phyloP scores from a whole-genome alignment of 2,113 vertebrate species.

The Neomonachus schauinslandi region DNA sequence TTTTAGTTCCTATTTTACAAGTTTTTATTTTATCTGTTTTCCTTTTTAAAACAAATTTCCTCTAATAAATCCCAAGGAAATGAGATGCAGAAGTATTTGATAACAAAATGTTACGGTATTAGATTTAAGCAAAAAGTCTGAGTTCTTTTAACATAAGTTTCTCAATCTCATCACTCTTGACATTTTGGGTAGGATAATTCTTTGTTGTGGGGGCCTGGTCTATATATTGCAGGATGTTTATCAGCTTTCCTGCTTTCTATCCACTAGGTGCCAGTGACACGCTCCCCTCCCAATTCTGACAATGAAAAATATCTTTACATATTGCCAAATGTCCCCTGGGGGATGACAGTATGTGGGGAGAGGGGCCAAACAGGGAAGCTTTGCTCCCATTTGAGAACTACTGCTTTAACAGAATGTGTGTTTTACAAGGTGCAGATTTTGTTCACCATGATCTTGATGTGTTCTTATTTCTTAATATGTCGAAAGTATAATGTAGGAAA shows the following conservation, averaged over 20 bases:
- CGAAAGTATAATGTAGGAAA: background rate
- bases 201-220: background rate
- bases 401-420: background rate
- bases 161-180: background rate
- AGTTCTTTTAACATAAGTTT: background rate
- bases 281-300: background rate
- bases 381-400: background rate
- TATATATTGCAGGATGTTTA: background rate
- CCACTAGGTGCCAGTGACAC: background rate
- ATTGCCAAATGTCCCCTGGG: background rate
- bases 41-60: background rate
- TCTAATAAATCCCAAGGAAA: constrained; percentile 4
- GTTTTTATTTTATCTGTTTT: constrained; percentile 23
- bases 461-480: constrained; percentile 55
- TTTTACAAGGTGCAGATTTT: background rate
- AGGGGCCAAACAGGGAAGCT: too few relatives aligned
- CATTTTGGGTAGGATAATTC: background rate
- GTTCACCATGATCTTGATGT: constrained; percentile 2
- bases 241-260: background rate
- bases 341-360: background rate
- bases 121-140: background rate
- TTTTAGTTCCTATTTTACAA: constrained; percentile 15
- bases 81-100: constrained; percentile 12
- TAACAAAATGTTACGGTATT: background rate
- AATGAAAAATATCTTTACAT: background rate